phyloP scores from a whole-genome alignment of 2,113 vertebrate genomes.

The Pseudopipra pipra region DNA sequence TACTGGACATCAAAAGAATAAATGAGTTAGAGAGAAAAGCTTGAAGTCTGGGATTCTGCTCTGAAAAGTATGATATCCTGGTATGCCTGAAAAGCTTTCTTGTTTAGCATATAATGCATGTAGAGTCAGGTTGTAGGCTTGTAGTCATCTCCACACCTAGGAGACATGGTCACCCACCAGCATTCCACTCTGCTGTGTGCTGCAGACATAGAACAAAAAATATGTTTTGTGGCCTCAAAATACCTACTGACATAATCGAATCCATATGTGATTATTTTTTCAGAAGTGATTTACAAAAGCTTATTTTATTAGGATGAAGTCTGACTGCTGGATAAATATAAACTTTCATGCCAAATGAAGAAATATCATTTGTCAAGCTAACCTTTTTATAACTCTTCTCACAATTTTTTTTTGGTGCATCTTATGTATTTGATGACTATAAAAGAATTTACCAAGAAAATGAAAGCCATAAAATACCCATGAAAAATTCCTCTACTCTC shows the following conservation, averaged over 20 bases:
- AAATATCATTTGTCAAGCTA: slow-evolving; percentile 33
- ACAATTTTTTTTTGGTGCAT: background rate
- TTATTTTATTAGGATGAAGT: slow-evolving; percentile 39
- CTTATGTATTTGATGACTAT: background rate
- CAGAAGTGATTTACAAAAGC: slow-evolving; percentile 21
- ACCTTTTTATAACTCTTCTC: slow-evolving; percentile 18
- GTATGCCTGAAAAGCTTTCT: background rate
- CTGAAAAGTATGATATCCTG: background rate
- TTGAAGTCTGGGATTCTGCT: background rate
- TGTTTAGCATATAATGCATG: background rate
- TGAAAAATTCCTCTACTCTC: slow-evolving; percentile 19
- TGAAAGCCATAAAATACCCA: slow-evolving; percentile 15
- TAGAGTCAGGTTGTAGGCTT: background rate
- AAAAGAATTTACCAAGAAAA: slow-evolving; percentile 43
- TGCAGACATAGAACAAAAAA: slow-evolving; percentile 51
- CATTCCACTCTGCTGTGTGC: background rate
- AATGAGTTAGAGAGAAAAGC: background rate
- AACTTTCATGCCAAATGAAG: slow-evolving; percentile 30
- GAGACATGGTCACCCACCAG: background rate
- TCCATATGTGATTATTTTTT: slow-evolving; percentile 49
- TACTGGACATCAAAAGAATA: background rate
- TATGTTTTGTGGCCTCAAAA: slow-evolving; percentile 47
- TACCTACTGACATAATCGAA: slow-evolving; percentile 35
- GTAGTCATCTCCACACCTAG: slow-evolving; percentile 9
- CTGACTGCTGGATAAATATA: slow-evolving; percentile 34